Percentiles rank a stretch among this genome's conserved stretches.
These are phyloP conservation scores for Neodiprion virginianus DNA, from an alignment of 1,140 invertebrate genomes.

Conservation along the genomic window DNA sequence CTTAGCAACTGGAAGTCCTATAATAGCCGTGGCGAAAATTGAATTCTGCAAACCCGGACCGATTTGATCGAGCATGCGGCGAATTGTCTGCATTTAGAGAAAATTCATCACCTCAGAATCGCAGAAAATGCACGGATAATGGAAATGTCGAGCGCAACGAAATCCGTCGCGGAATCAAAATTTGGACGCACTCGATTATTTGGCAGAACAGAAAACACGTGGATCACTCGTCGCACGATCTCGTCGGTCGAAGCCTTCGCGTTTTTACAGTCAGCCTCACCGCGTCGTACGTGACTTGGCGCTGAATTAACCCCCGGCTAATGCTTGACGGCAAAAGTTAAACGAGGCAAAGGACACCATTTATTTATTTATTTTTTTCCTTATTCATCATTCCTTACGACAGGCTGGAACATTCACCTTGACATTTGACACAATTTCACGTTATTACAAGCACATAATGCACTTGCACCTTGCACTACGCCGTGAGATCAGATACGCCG, in stretches of 20 bases:
- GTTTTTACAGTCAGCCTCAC: not conserved
- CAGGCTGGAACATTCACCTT: too few relatives aligned
- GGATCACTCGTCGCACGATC: not conserved
- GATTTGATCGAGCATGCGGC: too few relatives aligned
- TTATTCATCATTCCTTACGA: not conserved
- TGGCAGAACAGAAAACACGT: not conserved
- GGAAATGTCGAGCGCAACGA: too few relatives aligned
- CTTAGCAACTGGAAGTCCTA: slow-evolving; percentile 13
- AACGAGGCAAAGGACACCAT: not conserved
- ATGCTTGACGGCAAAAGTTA: not conserved
- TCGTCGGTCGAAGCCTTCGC: not conserved
- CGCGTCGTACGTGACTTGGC: not conserved
- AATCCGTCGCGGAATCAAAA: not conserved
- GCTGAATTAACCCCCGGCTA: not conserved
- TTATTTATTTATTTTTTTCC: not conserved
- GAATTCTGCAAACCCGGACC: too few relatives aligned
- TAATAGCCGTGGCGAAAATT: not conserved
- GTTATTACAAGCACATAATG: too few relatives aligned
- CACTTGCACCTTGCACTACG: too few relatives aligned
- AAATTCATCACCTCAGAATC: not conserved
- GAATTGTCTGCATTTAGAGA: not conserved
- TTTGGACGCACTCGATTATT: not conserved
- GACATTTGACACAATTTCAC: too few relatives aligned
- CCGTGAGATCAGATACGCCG: too few relatives aligned
- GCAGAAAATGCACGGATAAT: not conserved